Evolutionary conservation across 2,888 invertebrate species (phyloP), one percentile per base, ranked within the genome.

Genomic region (Boloria selene): DNA sequence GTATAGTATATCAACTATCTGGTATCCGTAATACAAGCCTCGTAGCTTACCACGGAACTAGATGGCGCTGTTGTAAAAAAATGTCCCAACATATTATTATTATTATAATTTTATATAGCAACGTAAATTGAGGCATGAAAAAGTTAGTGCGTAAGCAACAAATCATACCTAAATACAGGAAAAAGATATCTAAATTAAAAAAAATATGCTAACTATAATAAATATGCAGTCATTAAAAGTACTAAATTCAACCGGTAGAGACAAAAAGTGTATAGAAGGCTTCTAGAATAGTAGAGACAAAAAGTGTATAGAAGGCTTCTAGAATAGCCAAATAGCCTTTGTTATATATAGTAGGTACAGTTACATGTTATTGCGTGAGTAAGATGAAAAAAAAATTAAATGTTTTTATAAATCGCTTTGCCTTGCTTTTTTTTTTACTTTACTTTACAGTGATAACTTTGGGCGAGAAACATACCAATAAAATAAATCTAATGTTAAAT

Each of bases 191-290:
- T 1, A 55, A 18, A 55, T 42, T 42, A 2, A 17, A 38, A 55
- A 44, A 42, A 44, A 4, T 14, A 18, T 13, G 42, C 42, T 55
- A 44, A 55, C 44, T 55, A 55, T 22, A 55, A 42, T 55, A 55
- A 7, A 3, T 38, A 7, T 17, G 16, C 42, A 55, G 54, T 17
- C 38, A 22, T 55, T 7, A 4, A 14, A 42, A n/a, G 22, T 22
- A 22, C 22, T 22, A 22, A 22, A 55, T 55, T 55, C 42, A 55
- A 55, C 55, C 44, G 55, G 55, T 55, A 42, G 10, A 22, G 14
- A 49, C n/a, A 63, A 63, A 63, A 62, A 63, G 50, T 47, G 47
- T 31, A 47, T 38, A 56, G 50, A 63, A 63, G 63, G 49, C 55
- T 63, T 2, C 22, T 22, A 63, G 50, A 55, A 55, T 49, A 49